Evolutionary conservation across 2,797 vertebrate species (phyloP).

Genomic region (Octomys mimax): DNA sequence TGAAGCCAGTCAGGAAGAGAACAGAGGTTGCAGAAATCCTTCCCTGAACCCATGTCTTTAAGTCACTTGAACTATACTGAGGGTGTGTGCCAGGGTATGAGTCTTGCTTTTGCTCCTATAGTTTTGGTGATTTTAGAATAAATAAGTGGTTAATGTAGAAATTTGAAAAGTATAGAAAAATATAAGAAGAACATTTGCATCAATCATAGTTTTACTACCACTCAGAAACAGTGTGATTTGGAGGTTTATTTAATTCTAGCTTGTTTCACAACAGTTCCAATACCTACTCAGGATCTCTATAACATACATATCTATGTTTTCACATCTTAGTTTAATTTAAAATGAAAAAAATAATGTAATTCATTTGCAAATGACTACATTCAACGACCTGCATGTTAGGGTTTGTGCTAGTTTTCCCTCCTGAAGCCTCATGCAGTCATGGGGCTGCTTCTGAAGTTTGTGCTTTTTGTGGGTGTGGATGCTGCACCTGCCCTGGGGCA

Average conservation of each 20-base stretch:
- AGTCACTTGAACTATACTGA: background rate
- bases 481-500: no score
- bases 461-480: no score
- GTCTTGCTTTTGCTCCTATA: background rate
- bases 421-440: no score
- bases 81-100: background rate
- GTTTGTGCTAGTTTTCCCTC: no score
- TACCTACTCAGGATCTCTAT: background rate
- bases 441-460: no score
- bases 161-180: slow-evolving; percentile 19
- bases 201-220: background rate
- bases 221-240: background rate
- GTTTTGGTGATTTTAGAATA: slow-evolving; percentile 48
- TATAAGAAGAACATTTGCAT: slow-evolving; percentile 27
- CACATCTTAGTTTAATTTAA: slow-evolving; percentile 2
- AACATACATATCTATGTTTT: background rate
- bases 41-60: background rate
- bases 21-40: background rate
- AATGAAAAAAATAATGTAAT: background rate
- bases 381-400: background rate
- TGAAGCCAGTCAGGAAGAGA: background rate
- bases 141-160: slow-evolving; percentile 22
- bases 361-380: slow-evolving; percentile 36
- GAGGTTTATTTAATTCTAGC: background rate
- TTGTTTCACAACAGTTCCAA: background rate